Percentiles rank a stretch among this genome's conserved stretches.
Evolutionary conservation across 1,140 invertebrate species (phyloP).

Genomic region (Caerostris darwini): DNA sequence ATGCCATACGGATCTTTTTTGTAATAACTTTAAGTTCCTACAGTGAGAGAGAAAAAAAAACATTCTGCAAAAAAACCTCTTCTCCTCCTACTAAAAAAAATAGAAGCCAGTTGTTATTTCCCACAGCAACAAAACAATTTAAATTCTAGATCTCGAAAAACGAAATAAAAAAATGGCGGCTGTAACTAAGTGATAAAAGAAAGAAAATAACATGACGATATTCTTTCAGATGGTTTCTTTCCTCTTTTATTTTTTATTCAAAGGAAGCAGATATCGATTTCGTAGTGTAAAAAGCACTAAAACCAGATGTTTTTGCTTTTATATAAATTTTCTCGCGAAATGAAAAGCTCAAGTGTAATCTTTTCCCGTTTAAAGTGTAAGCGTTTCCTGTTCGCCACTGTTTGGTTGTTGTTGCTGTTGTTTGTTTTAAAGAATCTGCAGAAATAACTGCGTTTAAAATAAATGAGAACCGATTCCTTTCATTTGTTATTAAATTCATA

Average conservation of each 20-base stretch:
- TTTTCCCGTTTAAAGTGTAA: not conserved
- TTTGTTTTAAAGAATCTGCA: not conserved
- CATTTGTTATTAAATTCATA: not conserved
- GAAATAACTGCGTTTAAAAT: not conserved
- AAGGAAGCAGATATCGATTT: not conserved
- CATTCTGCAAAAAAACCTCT: too few relatives aligned
- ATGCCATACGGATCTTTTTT: too few relatives aligned
- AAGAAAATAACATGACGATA: not conserved
- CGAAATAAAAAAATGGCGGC: not conserved
- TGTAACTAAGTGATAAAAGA: not conserved
- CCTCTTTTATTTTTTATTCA: not conserved
- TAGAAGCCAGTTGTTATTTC: not conserved
- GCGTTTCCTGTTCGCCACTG: not conserved
- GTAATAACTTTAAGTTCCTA: too few relatives aligned
- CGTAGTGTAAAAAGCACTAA: not conserved
- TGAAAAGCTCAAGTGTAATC: not conserved
- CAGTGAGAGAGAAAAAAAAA: not conserved
- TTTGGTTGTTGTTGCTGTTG: not conserved
- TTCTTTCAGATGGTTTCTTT: not conserved
- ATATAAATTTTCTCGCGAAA: not conserved
- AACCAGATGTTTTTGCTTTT: not conserved
- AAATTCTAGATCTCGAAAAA: not conserved
- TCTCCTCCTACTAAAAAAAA: not conserved
- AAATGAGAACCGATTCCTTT: not conserved
- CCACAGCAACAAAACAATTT: constrained; percentile 1